Evolutionary conservation across 2,113 vertebrate genomes (phyloP).

Genomic region (Cyanistes caeruleus): DNA sequence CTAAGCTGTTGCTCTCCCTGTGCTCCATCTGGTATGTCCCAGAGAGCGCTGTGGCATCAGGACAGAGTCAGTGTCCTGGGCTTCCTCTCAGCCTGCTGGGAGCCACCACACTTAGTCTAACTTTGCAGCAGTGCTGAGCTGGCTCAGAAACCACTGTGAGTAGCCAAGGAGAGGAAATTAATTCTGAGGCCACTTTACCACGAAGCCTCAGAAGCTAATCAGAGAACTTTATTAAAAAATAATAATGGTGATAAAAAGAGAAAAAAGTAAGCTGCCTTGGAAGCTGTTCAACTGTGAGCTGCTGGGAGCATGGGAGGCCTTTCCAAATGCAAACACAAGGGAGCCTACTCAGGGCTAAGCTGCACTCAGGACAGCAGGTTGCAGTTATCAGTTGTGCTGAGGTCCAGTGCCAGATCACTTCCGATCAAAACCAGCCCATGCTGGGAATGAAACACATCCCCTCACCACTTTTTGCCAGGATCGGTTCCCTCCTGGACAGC

Average conservation of each 20-base stretch:
- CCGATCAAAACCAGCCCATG: conserved; percentile 49
- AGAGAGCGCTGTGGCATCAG: rapidly evolving
- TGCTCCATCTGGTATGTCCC: neutral
- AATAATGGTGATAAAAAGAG: conserved; percentile 17
- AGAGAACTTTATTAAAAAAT: conserved; percentile 66
- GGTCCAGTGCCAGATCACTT: neutral
- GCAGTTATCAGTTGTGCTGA: neutral
- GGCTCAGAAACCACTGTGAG: neutral
- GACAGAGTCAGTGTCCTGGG: neutral
- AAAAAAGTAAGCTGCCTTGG: conserved; percentile 31
- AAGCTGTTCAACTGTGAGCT: neutral
- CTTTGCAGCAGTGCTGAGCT: neutral
- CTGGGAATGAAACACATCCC: conserved; percentile 41
- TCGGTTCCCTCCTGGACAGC: neutral
- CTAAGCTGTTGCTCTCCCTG: rapidly evolving
- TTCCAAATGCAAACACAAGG: conserved; percentile 30
- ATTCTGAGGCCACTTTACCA: conserved; percentile 28
- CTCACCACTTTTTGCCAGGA: neutral
- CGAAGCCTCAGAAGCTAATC: conserved; percentile 36
- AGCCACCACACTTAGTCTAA: rapidly evolving
- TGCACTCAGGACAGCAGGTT: neutral
- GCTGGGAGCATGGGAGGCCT: neutral
- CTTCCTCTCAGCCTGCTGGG: neutral
- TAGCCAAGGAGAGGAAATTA: conserved; percentile 54
- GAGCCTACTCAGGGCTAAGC: neutral